Evolutionary conservation across 2,888 invertebrate genomes (phyloP).

Genomic region (Sarcophaga variegata): DNA sequence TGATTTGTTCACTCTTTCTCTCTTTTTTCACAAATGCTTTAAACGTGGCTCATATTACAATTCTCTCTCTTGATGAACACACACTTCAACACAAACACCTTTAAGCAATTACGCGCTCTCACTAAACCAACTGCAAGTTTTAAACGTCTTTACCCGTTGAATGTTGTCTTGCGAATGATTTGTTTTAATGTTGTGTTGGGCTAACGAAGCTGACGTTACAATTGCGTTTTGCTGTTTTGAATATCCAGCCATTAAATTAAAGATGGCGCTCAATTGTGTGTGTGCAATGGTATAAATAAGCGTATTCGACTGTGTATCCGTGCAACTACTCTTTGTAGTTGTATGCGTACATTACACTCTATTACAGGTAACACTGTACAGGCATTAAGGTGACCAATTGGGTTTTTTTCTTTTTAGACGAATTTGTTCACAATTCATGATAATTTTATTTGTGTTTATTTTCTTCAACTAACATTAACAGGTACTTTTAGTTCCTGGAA

Average conservation of each 20-base stretch:
- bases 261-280: constrained; percentile 67
- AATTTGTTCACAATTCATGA: background rate
- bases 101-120: constrained; percentile 12
- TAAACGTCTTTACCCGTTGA: constrained; percentile 67
- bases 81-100: constrained; percentile 21
- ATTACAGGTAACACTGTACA: constrained; percentile 59
- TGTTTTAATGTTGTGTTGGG: constrained; percentile 51
- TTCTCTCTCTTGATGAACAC: constrained; percentile 27
- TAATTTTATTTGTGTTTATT: constrained; percentile 6
- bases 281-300: constrained; percentile 28
- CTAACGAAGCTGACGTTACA: constrained; percentile 64
- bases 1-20: constrained; percentile 41
- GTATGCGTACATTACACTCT: constrained; percentile 42
- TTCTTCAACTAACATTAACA: constrained; percentile 19
- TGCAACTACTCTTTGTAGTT: constrained; percentile 26
- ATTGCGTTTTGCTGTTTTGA: constrained; percentile 43
- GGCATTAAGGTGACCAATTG: constrained; percentile 48
- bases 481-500: constrained; percentile 49
- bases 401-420: background rate
- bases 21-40: constrained; percentile 38
- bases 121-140: constrained; percentile 43
- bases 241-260: constrained; percentile 51
- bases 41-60: constrained; percentile 35
- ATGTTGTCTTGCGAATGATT: constrained; percentile 68
- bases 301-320: constrained; percentile 39